Base-by-base conservation (phyloP, 2,888 invertebrate species). In the Drosophila affinis region DNA sequence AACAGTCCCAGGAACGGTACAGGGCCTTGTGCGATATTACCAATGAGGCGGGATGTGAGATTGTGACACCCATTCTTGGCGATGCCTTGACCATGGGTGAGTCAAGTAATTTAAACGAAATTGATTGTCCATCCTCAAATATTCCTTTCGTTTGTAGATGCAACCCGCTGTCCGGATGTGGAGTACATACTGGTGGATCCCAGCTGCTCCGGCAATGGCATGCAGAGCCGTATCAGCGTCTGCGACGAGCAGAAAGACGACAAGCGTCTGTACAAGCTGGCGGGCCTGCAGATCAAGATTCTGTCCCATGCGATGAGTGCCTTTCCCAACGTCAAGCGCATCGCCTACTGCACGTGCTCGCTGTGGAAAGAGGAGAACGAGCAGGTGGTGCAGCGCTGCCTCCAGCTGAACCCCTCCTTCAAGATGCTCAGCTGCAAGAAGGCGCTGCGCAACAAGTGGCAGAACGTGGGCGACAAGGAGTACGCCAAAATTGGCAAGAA, bases 341-440 rank as follows among this genome's bases (percentile, higher is more conserved):
- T 99, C 17, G 96, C 98, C 3, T 99, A 99, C 92, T 99, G 99
- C 46, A 99, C 99, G 0, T 99, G 99, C 90, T 99, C 99, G 0
- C 88, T 98, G 10, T 94, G 96, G 90, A 94, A 95, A 0, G 96
- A 97, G 92, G 98, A 99, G 93, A 99, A 99, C 90, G 99, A 99
- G 92, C 93, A 95, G 79, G 99, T 99, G n/a, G 90, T 92, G 3
- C 80, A 90, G 68, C 86, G 88, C 12, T 91, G 90, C 60, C 71
- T 92, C 1, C 71, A 90, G 56, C 39, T 85, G 0, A 91, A 91
- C 78, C 88, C 93, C 0, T 92, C 94, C 54, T 96, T 95, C 92
- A 93, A 94, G 76, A 93, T 96, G 1, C 93, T 95, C 45, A 93
- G 95, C 69, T 93, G 94, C 0, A 94, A 94, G 75, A 93, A 94